phyloP scores from a whole-genome alignment of 2,113 vertebrate species.

The Pipra filicauda region DNA sequence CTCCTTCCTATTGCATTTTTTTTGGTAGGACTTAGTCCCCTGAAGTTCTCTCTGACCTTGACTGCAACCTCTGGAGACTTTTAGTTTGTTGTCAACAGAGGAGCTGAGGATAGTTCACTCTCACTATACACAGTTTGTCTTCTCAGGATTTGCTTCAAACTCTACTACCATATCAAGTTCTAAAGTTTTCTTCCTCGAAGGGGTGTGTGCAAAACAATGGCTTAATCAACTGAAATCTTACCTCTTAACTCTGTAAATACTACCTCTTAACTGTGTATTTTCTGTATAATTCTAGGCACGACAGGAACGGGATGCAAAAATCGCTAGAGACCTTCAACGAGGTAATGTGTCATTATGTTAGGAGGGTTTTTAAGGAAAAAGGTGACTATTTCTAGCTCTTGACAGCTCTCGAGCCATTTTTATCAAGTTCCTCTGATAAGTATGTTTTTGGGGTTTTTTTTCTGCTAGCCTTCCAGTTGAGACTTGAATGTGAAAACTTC shows the following conservation, averaged over 20 bases:
- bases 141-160: background rate
- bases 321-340: constrained; percentile 78
- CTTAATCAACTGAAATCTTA: background rate
- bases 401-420: no score
- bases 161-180: background rate
- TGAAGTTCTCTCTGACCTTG: background rate
- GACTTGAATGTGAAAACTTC: no score
- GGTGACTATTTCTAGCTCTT: background rate
- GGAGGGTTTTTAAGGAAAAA: background rate
- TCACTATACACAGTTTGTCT: background rate
- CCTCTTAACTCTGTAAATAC: no score
- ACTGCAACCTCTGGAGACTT: background rate
- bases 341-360: constrained; percentile 70
- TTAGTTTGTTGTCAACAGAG: background rate
- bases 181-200: background rate
- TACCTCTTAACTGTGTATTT: no score
- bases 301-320: constrained; percentile 81
- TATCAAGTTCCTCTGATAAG: no score
- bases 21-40: background rate
- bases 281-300: constrained; percentile 76
- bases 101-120: background rate
- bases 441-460: no score
- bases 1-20: background rate
- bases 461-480: no score
- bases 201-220: background rate